phyloP scores from a whole-genome alignment of 2,113 vertebrate genomes.

The Enhydra lutris region DNA sequence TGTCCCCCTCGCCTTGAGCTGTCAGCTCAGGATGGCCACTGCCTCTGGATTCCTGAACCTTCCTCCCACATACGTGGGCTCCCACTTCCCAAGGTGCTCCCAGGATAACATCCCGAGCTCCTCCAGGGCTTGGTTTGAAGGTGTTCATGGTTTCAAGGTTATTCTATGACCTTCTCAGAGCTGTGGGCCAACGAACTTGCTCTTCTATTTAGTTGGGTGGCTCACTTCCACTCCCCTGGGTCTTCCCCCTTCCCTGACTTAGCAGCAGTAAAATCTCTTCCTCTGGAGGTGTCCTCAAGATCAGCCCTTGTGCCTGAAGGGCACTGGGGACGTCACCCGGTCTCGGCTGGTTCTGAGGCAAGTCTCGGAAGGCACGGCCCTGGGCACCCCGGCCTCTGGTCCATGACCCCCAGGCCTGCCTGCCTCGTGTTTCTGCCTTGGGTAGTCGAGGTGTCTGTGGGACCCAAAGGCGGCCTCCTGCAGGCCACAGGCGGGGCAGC shows the following conservation, averaged over 20 bases:
- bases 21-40: too few species aligned
- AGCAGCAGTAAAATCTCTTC: neutral
- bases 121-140: neutral
- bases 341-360: neutral
- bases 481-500: neutral
- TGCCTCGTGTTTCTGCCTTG: neutral
- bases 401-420: neutral
- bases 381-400: neutral
- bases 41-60: neutral
- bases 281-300: neutral
- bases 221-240: neutral
- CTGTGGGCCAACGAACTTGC: neutral
- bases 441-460: neutral
- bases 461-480: neutral
- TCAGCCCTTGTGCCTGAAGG: neutral
- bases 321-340: neutral
- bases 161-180: neutral
- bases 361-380: neutral
- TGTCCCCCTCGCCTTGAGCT: neutral
- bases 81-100: too few species aligned
- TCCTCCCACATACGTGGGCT: accelerated
- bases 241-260: neutral
- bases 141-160: neutral
- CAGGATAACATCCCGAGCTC: neutral
- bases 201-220: neutral